phyloP scores from a whole-genome alignment of 1,140 invertebrate species.

The Pogonomyrmex californicus region DNA sequence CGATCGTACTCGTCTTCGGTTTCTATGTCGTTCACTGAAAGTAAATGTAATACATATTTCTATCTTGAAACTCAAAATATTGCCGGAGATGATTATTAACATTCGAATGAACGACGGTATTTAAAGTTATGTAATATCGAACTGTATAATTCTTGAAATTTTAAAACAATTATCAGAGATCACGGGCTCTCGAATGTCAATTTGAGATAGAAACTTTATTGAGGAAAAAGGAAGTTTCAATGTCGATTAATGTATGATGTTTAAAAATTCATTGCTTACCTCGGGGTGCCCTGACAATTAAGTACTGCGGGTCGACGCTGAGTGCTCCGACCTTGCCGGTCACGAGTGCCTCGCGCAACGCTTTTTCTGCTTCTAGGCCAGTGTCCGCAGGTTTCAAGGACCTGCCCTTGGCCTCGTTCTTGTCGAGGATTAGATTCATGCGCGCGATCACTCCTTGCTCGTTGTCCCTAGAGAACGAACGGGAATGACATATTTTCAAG shows the following conservation, averaged over 20 bases:
- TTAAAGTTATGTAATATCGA: not conserved
- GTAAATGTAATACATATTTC: not conserved
- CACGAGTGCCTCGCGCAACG: slow-evolving; percentile 90
- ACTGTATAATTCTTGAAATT: not conserved
- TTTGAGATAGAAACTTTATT: not conserved
- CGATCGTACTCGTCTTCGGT: slow-evolving; percentile 80
- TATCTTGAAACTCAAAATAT: not conserved
- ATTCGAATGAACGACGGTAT: not conserved
- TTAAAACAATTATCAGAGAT: not conserved
- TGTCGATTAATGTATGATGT: not conserved
- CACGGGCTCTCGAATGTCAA: not conserved
- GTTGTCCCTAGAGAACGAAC: slow-evolving; percentile 75
- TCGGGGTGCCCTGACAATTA: slow-evolving; percentile 89
- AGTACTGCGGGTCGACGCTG: slow-evolving; percentile 92
- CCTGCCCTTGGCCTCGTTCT: slow-evolving; percentile 89
- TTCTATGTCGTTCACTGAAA: slow-evolving; percentile 80
- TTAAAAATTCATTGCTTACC: slow-evolving; percentile 75
- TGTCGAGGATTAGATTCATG: slow-evolving; percentile 90
- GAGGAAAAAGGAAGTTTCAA: not conserved
- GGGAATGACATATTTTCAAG: not conserved
- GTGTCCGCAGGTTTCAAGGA: slow-evolving; percentile 86
- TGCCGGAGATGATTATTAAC: not conserved
- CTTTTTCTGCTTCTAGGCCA: slow-evolving; percentile 84
- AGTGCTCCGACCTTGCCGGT: slow-evolving; percentile 92
- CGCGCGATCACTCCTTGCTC: slow-evolving; percentile 89